phyloP scores from a whole-genome alignment of 2,797 vertebrate genomes.

The Semaprochilodus insignis region DNA sequence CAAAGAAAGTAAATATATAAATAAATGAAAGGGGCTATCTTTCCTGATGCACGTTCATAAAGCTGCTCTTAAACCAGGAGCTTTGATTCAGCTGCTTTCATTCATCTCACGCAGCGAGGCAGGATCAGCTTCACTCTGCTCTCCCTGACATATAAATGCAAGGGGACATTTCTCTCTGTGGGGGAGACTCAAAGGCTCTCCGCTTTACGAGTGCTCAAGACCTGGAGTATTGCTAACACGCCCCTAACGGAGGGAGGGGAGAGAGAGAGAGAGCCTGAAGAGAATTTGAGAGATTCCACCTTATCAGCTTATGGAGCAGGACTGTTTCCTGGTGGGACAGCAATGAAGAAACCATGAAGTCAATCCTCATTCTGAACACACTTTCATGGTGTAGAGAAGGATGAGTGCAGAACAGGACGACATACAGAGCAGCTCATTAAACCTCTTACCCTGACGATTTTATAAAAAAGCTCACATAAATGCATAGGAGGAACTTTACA shows the following conservation, averaged over 20 bases:
- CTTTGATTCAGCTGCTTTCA: slow-evolving; percentile 17
- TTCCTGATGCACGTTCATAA: background rate
- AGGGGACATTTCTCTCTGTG: slow-evolving; percentile 33
- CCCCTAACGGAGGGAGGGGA: background rate
- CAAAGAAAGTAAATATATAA: background rate
- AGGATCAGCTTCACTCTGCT: slow-evolving; percentile 39
- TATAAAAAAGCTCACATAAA: background rate
- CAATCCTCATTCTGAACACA: background rate
- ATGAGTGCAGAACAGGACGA: background rate
- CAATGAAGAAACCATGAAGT: slow-evolving; percentile 10
- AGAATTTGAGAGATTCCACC: slow-evolving; percentile 13
- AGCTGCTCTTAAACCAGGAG: slow-evolving; percentile 9
- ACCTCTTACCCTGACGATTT: background rate
- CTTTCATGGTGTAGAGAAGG: background rate
- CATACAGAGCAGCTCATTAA: background rate
- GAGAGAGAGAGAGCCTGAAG: background rate
- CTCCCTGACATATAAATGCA: slow-evolving; percentile 35
- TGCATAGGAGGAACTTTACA: too few species aligned
- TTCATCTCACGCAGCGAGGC: slow-evolving; percentile 35
- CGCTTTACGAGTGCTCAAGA: slow-evolving; percentile 10
- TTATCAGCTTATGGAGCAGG: slow-evolving; percentile 9
- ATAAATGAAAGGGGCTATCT: background rate
- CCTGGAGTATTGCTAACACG: slow-evolving; percentile 9
- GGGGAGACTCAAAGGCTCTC: slow-evolving; percentile 27
- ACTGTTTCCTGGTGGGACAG: slow-evolving; percentile 16